These are phyloP conservation scores for Anthopleura xanthogrammica DNA, from an alignment of 92 coral and sea anemone genomes.

Conservation along the genomic window DNA sequence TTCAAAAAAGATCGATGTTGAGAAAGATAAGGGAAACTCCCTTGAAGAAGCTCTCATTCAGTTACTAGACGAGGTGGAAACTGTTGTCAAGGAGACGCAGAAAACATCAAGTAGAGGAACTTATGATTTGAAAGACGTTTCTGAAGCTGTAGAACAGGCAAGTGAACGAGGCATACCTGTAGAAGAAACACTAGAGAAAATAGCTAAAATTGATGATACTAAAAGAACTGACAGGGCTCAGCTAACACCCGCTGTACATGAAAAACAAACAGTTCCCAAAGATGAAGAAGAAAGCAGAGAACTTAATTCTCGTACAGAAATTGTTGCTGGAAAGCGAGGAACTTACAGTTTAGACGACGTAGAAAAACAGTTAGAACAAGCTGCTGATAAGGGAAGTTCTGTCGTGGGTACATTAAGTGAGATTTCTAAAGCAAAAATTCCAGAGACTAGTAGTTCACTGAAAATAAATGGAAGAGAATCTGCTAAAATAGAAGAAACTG, in stretches of 20 bases:
- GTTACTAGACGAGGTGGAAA: slow-evolving; percentile 50
- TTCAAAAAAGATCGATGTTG: slow-evolving; percentile 43
- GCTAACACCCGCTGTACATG: not conserved
- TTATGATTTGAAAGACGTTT: slow-evolving; percentile 74
- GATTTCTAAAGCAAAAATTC: slow-evolving; percentile 28
- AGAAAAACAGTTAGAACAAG: slow-evolving; percentile 52
- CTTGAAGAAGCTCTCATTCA: slow-evolving; percentile 70
- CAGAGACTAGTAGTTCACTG: not conserved
- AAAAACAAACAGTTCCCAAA: not conserved
- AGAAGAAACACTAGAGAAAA: slow-evolving; percentile 45
- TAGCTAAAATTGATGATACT: not conserved
- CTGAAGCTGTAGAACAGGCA: slow-evolving; percentile 51
- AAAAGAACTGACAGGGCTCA: not conserved
- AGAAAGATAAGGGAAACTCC: slow-evolving; percentile 53
- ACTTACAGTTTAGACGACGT: slow-evolving; percentile 80
- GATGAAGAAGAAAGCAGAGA: not conserved
- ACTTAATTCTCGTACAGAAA: not conserved
- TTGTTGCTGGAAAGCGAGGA: slow-evolving; percentile 44
- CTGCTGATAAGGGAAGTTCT: slow-evolving; percentile 53
- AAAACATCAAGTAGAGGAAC: slow-evolving; percentile 51
- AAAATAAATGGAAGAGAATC: not conserved
- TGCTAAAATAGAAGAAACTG: not conserved
- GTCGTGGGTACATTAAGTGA: slow-evolving; percentile 60
- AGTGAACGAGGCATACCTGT: slow-evolving; percentile 57
- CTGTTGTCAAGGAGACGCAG: slow-evolving; percentile 23